These are phyloP conservation scores for Slavum lentiscoides DNA, from an alignment of 2,888 invertebrate species.

Conservation along the genomic window DNA sequence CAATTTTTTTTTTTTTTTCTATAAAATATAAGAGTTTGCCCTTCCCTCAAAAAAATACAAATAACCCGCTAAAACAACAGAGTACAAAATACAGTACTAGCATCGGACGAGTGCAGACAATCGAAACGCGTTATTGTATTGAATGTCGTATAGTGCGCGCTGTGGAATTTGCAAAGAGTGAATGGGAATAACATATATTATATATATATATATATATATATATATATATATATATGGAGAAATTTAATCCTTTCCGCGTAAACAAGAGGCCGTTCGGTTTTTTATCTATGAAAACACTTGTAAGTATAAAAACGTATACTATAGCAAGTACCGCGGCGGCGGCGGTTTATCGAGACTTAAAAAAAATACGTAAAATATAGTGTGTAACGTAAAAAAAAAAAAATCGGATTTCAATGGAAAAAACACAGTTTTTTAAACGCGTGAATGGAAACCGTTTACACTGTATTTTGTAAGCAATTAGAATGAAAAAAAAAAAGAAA, in stretches of 20 bases:
- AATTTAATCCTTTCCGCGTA: not conserved
- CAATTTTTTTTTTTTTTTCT: too few species aligned
- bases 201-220: too few species aligned
- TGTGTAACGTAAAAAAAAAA: slow-evolving; percentile 23
- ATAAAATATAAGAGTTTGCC: too few species aligned
- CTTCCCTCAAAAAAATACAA: too few species aligned
- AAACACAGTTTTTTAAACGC: slow-evolving; percentile 1
- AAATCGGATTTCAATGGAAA: slow-evolving; percentile 38
- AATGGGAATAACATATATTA: not conserved
- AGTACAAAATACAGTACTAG: too few species aligned
- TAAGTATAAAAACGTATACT: slow-evolving; percentile 18
- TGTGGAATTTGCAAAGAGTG: too few species aligned
- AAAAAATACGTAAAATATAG: not conserved
- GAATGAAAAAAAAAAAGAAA: not conserved
- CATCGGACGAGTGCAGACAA: not conserved
- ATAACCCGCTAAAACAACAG: too few species aligned
- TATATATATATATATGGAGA: too few species aligned
- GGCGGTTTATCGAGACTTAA: slow-evolving; percentile 22
- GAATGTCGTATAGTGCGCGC: not conserved
- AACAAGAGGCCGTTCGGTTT: slow-evolving; percentile 6
- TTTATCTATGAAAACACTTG: slow-evolving; percentile 2
- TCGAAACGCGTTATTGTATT: too few species aligned
- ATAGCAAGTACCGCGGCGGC: too few species aligned
- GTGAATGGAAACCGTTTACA: slow-evolving; percentile 47
- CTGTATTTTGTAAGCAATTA: slow-evolving; percentile 34